Percentiles rank a stretch among this genome's conserved stretches.
phyloP scores from a whole-genome alignment of 2,113 vertebrate species.

The Rhombomys opimus region DNA sequence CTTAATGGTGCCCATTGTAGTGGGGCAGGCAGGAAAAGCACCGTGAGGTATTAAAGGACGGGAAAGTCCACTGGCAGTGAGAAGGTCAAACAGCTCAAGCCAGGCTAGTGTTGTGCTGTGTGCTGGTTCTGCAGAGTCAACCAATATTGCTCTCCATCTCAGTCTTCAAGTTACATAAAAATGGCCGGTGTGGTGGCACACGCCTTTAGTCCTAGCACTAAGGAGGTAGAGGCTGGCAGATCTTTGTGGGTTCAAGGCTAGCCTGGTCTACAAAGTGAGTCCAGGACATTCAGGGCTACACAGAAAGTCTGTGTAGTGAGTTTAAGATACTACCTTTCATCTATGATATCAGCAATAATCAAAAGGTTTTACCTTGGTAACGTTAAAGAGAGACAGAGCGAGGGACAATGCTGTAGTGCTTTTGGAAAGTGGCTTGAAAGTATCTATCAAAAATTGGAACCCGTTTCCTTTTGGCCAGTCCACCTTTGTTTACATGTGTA shows the following conservation, averaged over 20 bases:
- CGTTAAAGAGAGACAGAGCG: neutral
- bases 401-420: neutral
- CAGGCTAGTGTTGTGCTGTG: neutral
- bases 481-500: neutral
- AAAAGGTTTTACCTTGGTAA: neutral
- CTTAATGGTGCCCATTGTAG: neutral
- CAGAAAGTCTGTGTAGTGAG: no score
- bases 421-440: neutral
- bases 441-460: conserved; percentile 13
- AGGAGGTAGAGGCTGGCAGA: no score
- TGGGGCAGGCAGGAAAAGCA: neutral
- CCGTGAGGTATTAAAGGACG: neutral
- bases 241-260: no score
- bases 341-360: neutral
- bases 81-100: neutral
- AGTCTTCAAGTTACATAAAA: neutral
- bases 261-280: no score
- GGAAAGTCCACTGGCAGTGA: neutral
- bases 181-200: neutral
- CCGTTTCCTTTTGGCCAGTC: neutral
- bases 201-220: no score
- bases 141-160: neutral
- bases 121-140: neutral
- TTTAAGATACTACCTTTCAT: neutral
- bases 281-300: no score